These are phyloP conservation scores for Diachrysia chrysitis DNA, from an alignment of 2,888 invertebrate species.

Conservation along the genomic window DNA sequence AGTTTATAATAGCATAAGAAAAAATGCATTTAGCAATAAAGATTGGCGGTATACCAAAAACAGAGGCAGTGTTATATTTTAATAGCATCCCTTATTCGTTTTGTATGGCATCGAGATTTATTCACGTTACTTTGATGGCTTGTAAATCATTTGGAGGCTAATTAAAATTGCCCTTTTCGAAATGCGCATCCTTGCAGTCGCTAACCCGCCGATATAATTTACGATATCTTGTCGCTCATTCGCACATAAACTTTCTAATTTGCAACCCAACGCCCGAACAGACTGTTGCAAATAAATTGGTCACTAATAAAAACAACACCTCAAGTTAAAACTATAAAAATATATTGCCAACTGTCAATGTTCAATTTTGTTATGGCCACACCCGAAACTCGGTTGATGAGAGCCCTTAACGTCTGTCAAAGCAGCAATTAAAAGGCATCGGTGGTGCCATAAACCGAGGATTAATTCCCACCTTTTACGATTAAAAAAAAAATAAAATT, in stretches of 20 bases:
- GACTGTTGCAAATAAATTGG: conserved; percentile 80
- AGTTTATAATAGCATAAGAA: conserved; percentile 9
- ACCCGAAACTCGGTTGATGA: conserved; percentile 79
- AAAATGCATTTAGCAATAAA: conserved; percentile 47
- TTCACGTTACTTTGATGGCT: conserved; percentile 75
- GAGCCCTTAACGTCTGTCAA: conserved; percentile 86
- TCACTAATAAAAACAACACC: conserved; percentile 85
- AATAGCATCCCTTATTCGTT: conserved; percentile 54
- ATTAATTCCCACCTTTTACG: conserved; percentile 78
- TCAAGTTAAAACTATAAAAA: conserved; percentile 81
- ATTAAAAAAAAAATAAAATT: conserved; percentile 71
- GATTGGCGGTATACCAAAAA: conserved; percentile 37
- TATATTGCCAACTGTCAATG: conserved; percentile 81
- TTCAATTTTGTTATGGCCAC: conserved; percentile 82
- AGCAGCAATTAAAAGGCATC: conserved; percentile 86
- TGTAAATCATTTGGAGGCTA: conserved; percentile 83
- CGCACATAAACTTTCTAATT: conserved; percentile 87
- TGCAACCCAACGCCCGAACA: conserved; percentile 71
- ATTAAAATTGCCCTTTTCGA: conserved; percentile 83
- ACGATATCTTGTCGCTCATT: conserved; percentile 81
- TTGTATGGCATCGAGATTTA: conserved; percentile 71
- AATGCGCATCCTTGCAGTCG: conserved; percentile 71
- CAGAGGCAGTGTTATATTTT: conserved; percentile 48
- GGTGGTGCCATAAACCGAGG: conserved; percentile 82
- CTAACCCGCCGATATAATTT: conserved; percentile 84